phyloP scores from a whole-genome alignment of 2,797 vertebrate species.

The Eremophila alpestris region DNA sequence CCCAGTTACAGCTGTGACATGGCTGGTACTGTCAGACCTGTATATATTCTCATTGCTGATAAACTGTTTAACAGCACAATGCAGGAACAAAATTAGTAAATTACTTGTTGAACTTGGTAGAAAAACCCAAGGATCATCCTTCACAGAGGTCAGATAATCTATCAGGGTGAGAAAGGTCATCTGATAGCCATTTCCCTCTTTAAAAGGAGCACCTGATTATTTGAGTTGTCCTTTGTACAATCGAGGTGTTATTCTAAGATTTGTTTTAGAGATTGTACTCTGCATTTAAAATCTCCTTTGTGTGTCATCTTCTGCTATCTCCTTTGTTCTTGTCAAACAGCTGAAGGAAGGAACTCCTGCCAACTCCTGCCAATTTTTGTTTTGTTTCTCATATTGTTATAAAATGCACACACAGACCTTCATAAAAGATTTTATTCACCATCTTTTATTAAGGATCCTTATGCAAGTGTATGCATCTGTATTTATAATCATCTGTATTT shows the following conservation, averaged over 20 bases:
- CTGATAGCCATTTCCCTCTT: background rate
- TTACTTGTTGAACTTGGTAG: background rate
- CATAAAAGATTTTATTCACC: slow-evolving; percentile 32
- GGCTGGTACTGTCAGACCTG: background rate
- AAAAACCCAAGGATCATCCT: background rate
- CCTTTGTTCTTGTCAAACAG: slow-evolving; percentile 30
- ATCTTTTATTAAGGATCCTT: slow-evolving; percentile 36
- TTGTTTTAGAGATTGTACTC: slow-evolving; percentile 40
- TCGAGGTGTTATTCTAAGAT: slow-evolving; percentile 41
- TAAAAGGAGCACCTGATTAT: slow-evolving; percentile 43
- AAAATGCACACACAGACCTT: slow-evolving; percentile 24
- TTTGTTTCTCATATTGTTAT: slow-evolving; percentile 14
- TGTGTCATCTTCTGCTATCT: slow-evolving; percentile 32
- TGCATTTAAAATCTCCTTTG: slow-evolving; percentile 62
- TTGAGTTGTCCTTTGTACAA: background rate
- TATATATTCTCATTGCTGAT: background rate
- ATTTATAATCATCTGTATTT: slow-evolving; percentile 39
- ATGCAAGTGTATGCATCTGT: slow-evolving; percentile 3
- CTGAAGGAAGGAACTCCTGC: slow-evolving; percentile 35
- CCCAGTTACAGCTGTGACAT: background rate
- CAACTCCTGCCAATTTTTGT: slow-evolving; percentile 3
- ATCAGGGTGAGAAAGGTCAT: background rate
- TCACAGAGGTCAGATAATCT: slow-evolving; percentile 24
- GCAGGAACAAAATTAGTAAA: background rate
- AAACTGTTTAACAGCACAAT: background rate